These are phyloP conservation scores for Labia minor DNA, from an alignment of 2,888 invertebrate genomes.

Conservation along the genomic window DNA sequence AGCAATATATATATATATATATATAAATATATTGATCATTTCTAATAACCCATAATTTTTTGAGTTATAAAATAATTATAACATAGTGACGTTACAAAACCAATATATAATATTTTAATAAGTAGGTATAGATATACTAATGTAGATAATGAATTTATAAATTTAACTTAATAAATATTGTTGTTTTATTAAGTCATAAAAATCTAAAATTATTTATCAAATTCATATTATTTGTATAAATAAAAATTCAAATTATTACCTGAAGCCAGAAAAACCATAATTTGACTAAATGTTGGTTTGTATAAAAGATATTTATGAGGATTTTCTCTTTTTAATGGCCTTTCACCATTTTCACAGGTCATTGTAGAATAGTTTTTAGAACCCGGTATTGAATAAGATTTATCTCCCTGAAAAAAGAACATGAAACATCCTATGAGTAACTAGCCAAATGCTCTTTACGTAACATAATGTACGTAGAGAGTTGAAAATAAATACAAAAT, in stretches of 20 bases:
- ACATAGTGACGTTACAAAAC: too few relatives aligned
- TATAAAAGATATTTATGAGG: conserved; percentile 94
- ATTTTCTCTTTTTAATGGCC: conserved; percentile 65
- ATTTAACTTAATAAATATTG: too few relatives aligned
- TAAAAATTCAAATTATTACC: conserved; percentile 27
- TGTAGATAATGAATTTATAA: too few relatives aligned
- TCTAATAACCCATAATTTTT: too few relatives aligned
- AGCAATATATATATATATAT: too few relatives aligned
- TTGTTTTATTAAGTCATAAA: too few relatives aligned
- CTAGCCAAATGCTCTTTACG: conserved; percentile 14
- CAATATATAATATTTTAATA: too few relatives aligned
- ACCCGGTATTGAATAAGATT: conserved; percentile 32
- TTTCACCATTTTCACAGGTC: conserved; percentile 54
- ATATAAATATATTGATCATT: too few relatives aligned
- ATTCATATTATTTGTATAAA: too few relatives aligned
- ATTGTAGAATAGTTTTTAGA: conserved; percentile 39
- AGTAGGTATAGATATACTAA: too few relatives aligned
- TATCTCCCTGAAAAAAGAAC: conserved; percentile 30
- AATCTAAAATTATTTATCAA: too few relatives aligned
- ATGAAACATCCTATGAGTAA: conserved; percentile 5
- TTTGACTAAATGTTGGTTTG: conserved; percentile 87
- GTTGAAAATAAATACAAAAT: not conserved
- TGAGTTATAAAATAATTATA: too few relatives aligned
- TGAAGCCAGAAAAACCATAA: conserved; percentile 80
- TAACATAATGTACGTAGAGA: not conserved